Evolutionary conservation across 2,113 vertebrate species (phyloP).

Genomic region (Melanerpes formicivorus): DNA sequence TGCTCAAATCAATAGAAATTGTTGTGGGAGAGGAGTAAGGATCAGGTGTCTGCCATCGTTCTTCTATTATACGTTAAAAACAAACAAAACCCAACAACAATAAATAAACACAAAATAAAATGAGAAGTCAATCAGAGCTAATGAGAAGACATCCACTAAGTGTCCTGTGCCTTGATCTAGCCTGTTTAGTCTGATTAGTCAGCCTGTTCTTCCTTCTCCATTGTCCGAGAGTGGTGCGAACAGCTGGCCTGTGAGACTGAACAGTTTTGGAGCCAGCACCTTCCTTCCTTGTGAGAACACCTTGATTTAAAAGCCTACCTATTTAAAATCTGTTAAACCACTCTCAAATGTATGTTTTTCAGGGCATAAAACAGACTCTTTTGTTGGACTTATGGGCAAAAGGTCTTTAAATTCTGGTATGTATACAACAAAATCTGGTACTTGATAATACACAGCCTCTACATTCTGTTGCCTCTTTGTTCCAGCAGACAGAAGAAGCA

Average conservation of each 20-base stretch:
- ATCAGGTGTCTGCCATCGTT: not conserved
- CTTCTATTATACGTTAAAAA: not conserved
- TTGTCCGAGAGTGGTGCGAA: not conserved
- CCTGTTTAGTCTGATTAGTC: not conserved
- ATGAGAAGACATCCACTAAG: not conserved
- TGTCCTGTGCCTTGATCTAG: slow-evolving; percentile 6
- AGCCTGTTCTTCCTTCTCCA: not conserved
- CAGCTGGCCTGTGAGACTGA: not conserved
- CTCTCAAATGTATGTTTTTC: slow-evolving; percentile 78
- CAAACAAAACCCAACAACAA: not conserved
- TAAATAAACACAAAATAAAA: not conserved
- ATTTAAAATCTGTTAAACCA: slow-evolving; percentile 68
- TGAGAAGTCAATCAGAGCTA: not conserved
- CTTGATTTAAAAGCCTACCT: slow-evolving; percentile 2
- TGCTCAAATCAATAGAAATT: not conserved
- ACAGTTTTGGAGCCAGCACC: not conserved
- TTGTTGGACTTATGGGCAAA: slow-evolving; percentile 94
- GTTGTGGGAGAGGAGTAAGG: not conserved
- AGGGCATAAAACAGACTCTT: slow-evolving; percentile 89
- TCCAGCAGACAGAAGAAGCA: not conserved
- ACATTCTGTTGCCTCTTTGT: slow-evolving; percentile 29
- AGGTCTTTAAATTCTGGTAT: slow-evolving; percentile 91
- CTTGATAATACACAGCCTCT: not conserved
- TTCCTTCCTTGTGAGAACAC: not conserved
- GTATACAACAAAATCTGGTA: slow-evolving; percentile 63